Conservation (phyloP, 2,888 invertebrate genomes). For the Stictocephala bisonia region DNA sequence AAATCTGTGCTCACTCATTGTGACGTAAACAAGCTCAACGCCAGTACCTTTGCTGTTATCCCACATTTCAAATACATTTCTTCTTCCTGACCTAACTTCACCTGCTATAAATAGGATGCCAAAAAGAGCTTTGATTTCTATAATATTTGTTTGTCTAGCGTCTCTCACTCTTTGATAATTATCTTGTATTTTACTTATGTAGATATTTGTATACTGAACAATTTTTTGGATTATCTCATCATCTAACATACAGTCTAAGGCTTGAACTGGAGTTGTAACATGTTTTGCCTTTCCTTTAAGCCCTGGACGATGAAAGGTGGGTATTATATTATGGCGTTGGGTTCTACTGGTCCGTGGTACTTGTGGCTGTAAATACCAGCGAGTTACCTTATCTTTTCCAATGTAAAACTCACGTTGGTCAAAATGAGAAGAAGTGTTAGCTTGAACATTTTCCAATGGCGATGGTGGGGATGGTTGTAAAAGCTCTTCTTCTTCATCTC, state of each 20-base stretch:
- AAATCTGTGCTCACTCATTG: constrained; percentile 37
- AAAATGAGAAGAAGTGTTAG: too few species aligned
- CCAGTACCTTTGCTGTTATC: constrained; percentile 22
- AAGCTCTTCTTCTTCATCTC: too few species aligned
- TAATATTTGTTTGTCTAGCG: neutral
- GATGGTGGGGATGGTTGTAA: too few species aligned
- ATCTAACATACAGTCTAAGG: neutral
- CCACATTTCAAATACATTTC: constrained; percentile 17
- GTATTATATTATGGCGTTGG: too few species aligned
- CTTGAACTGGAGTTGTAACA: too few species aligned
- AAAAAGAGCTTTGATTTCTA: constrained; percentile 47
- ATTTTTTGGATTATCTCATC: neutral
- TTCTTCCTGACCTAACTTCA: constrained; percentile 43
- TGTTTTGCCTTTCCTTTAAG: too few species aligned
- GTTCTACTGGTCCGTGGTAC: too few species aligned
- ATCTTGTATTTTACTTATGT: neutral
- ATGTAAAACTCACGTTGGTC: too few species aligned
- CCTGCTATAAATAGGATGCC: neutral
- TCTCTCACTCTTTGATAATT: neutral
- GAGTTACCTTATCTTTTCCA: too few species aligned
- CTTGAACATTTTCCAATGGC: too few species aligned
- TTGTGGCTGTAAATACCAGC: too few species aligned
- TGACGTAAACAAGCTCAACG: constrained; percentile 4
- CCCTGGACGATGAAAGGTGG: too few species aligned
- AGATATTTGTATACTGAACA: constrained; percentile 11